Percentiles rank a stretch among this genome's conserved stretches.
Evolutionary conservation across 1,140 invertebrate species (phyloP).

Genomic region (Paraescarpia echinospica): DNA sequence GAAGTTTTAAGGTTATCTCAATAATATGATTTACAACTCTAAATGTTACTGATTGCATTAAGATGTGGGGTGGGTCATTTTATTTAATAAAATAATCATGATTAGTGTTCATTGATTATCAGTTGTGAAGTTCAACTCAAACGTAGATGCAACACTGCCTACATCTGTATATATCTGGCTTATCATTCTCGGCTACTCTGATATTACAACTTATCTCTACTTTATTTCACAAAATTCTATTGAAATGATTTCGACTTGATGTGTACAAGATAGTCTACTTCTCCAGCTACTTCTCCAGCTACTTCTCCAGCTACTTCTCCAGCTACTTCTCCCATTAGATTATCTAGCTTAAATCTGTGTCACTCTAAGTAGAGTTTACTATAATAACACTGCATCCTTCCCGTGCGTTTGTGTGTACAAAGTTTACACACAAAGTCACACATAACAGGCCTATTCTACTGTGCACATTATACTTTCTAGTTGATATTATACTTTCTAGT

Average conservation of each 20-base stretch:
- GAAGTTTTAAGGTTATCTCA: not conserved
- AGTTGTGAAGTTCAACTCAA: not conserved
- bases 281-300: not conserved
- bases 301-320: not conserved
- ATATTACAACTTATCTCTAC: not conserved
- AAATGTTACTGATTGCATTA: not conserved
- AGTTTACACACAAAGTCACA: not conserved
- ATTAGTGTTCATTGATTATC: not conserved
- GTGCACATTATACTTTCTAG: not conserved
- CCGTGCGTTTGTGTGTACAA: not conserved
- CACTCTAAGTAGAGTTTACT: not conserved
- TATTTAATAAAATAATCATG: not conserved
- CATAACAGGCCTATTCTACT: not conserved
- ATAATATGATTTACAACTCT: not conserved
- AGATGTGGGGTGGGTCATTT: not conserved
- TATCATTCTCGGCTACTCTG: not conserved
- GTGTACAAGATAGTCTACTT: not conserved
- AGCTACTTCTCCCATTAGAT: no score
- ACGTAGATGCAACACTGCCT: not conserved
- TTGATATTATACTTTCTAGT: not conserved
- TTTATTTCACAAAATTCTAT: not conserved
- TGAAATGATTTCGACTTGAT: not conserved
- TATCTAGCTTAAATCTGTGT: not conserved
- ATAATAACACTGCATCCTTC: not conserved
- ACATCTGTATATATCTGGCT: not conserved